phyloP scores from a whole-genome alignment of 2,113 vertebrate genomes.

The Poicephalus meyeri region DNA sequence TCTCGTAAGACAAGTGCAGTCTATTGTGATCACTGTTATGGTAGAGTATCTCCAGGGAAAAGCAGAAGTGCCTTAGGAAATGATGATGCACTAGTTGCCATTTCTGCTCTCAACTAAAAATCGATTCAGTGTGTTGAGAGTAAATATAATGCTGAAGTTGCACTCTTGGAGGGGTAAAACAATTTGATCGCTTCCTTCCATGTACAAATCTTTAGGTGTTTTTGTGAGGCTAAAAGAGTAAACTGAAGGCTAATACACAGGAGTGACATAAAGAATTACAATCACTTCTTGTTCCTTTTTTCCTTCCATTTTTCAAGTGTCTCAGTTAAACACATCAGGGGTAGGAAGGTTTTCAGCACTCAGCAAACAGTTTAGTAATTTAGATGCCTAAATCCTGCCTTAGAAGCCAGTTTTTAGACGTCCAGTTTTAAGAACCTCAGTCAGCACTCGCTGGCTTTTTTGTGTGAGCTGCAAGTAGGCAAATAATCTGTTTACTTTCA shows the following conservation, averaged over 20 bases:
- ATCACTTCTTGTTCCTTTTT: background rate
- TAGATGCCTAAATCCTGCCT: background rate
- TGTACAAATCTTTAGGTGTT: background rate
- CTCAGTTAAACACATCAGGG: accelerated
- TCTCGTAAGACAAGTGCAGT: background rate
- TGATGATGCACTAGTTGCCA: background rate
- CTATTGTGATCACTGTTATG: background rate
- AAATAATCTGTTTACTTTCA: background rate
- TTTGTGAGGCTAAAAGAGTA: background rate
- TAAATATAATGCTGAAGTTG: background rate
- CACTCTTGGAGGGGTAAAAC: background rate
- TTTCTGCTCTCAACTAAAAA: constrained; percentile 6
- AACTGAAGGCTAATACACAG: background rate
- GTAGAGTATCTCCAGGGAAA: background rate
- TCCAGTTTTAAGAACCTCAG: background rate
- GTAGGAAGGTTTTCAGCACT: background rate
- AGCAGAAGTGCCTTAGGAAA: background rate
- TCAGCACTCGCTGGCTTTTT: background rate
- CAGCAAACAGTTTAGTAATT: background rate
- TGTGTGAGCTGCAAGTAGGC: background rate
- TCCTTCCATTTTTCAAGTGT: background rate
- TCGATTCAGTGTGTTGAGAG: background rate
- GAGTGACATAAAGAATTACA: background rate
- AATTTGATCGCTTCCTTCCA: background rate
- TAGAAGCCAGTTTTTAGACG: background rate